A percentile compares a stretch with the other conserved stretches of the same genome.
Conservation (phyloP, 2,888 invertebrate species). For the Oscheius myriophilus region DNA sequence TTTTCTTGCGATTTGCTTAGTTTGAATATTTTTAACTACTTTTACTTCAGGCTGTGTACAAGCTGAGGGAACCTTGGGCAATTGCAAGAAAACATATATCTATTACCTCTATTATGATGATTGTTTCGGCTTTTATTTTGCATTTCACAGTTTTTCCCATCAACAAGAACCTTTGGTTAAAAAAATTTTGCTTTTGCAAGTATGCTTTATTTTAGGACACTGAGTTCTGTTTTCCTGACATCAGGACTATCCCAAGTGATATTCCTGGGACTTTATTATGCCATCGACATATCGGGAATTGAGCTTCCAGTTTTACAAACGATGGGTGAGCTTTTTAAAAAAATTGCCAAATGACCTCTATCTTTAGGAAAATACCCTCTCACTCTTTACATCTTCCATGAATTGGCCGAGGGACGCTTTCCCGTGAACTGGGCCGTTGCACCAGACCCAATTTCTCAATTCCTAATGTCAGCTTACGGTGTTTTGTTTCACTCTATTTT, state of each 20-base stretch:
- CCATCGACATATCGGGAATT: too few relatives aligned
- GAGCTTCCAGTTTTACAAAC: too few relatives aligned
- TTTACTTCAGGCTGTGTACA: too few relatives aligned
- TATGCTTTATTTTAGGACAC: slow-evolving; percentile 1
- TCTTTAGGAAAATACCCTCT: slow-evolving; percentile 16
- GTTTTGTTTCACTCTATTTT: slow-evolving; percentile 12
- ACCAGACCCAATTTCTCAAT: background rate
- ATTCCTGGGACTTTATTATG: too few relatives aligned
- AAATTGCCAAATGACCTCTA: background rate
- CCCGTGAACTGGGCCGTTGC: slow-evolving; percentile 11
- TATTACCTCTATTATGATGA: background rate
- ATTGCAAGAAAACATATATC: too few relatives aligned
- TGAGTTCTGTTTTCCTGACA: slow-evolving; percentile 7
- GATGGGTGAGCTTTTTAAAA: too few relatives aligned
- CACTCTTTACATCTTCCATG: slow-evolving; percentile 9
- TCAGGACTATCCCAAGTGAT: background rate
- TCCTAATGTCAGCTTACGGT: slow-evolving; percentile 1
- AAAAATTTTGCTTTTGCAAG: background rate
- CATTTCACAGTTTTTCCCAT: background rate
- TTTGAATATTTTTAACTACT: too few relatives aligned
- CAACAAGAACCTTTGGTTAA: slow-evolving; percentile 19
- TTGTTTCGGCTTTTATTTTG: background rate
- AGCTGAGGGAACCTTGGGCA: too few relatives aligned
- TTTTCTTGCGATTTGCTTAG: too few relatives aligned
- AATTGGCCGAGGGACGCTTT: slow-evolving; percentile 3